Evolutionary conservation across 2,888 invertebrate genomes (phyloP).

Genomic region (Zelleria hepariella): DNA sequence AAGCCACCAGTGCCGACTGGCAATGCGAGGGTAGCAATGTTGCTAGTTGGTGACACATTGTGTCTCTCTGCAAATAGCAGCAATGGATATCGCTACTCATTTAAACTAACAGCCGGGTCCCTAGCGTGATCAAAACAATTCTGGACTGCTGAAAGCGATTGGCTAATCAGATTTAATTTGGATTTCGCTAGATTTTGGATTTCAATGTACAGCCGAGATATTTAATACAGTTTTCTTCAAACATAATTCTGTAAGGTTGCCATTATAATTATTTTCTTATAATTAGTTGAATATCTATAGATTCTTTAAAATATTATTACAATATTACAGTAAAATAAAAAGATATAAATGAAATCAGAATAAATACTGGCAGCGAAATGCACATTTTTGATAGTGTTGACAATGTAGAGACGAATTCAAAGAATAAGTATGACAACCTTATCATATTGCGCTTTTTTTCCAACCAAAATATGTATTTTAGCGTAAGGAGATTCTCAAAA

Average conservation of each 20-base stretch:
- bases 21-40: slow-evolving; percentile 49
- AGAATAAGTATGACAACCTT: slow-evolving; percentile 43
- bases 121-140: slow-evolving; percentile 29
- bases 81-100: slow-evolving; percentile 65
- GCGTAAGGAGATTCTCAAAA: not conserved
- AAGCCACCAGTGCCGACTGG: slow-evolving; percentile 53
- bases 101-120: slow-evolving; percentile 36
- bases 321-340: not conserved
- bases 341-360: not conserved
- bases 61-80: slow-evolving; percentile 56
- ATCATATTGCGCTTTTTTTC: slow-evolving; percentile 22
- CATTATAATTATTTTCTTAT: slow-evolving; percentile 30
- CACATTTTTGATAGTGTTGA: not conserved
- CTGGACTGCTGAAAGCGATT: slow-evolving; percentile 50
- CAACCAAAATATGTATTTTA: slow-evolving; percentile 9
- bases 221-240: slow-evolving; percentile 29
- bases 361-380: too few relatives aligned
- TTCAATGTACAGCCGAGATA: not conserved
- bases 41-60: slow-evolving; percentile 60
- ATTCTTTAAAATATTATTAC: not conserved
- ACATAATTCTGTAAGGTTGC: slow-evolving; percentile 50
- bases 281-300: not conserved
- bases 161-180: slow-evolving; percentile 34
- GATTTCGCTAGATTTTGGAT: slow-evolving; percentile 12
- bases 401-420: not conserved